phyloP scores from a whole-genome alignment of 2,888 invertebrate species.

The Protodeltote pygarga region DNA sequence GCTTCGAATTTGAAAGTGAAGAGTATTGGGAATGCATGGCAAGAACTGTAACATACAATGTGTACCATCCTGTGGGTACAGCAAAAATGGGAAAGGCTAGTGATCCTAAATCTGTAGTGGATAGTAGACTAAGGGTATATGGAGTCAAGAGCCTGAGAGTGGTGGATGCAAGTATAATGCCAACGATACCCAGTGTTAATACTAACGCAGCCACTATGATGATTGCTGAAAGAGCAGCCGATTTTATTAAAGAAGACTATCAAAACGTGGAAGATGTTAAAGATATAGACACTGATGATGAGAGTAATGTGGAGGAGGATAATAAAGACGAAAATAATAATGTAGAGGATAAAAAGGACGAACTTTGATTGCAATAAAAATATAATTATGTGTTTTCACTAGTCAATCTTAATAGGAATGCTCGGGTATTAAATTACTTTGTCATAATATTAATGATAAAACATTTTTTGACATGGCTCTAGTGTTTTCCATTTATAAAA shows the following conservation, averaged over 20 bases:
- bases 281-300: too few relatives aligned
- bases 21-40: slow-evolving; percentile 81
- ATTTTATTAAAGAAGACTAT: slow-evolving; percentile 74
- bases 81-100: slow-evolving; percentile 73
- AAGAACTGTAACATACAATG: slow-evolving; percentile 74
- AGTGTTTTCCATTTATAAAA: too few relatives aligned
- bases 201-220: slow-evolving; percentile 79
- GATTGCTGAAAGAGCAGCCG: slow-evolving; percentile 79
- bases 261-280: slow-evolving; percentile 37
- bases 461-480: too few relatives aligned
- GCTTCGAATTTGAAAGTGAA: slow-evolving; percentile 63
- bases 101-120: slow-evolving; percentile 70
- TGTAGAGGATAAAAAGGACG: slow-evolving; percentile 56
- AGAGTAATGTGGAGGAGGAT: too few relatives aligned
- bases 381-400: too few relatives aligned
- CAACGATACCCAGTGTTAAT: slow-evolving; percentile 78
- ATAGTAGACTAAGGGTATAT: slow-evolving; percentile 64
- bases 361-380: slow-evolving; percentile 56
- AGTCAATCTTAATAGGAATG: too few relatives aligned
- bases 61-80: slow-evolving; percentile 80
- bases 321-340: too few relatives aligned
- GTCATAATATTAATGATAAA: too few relatives aligned
- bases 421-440: too few relatives aligned
- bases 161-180: slow-evolving; percentile 80
- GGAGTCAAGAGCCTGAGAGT: slow-evolving; percentile 70